Percentiles rank a stretch among this genome's conserved stretches.
These are phyloP conservation scores for Leptosomus discolor DNA, from an alignment of 2,113 vertebrate genomes.

Conservation along the genomic window DNA sequence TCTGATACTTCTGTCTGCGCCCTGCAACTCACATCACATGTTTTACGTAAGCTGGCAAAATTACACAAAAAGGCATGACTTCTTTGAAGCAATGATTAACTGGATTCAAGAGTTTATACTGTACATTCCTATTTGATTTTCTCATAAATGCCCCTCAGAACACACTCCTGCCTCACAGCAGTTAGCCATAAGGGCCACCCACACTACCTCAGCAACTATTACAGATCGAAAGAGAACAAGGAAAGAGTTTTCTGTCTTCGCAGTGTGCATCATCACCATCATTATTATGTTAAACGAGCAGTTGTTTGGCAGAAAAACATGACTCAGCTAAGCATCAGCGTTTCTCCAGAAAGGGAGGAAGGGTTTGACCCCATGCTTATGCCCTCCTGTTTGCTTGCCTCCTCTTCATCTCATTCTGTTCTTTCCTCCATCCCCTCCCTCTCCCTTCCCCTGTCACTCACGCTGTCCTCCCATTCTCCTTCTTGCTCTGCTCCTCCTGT, in stretches of 20 bases:
- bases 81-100: neutral
- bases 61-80: fast-evolving
- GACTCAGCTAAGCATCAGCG: neutral
- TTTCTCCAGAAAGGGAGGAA: neutral
- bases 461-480: neutral
- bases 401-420: neutral
- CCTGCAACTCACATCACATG: neutral
- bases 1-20: neutral
- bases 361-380: neutral
- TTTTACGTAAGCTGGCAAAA: neutral
- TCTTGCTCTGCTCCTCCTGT: neutral
- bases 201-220: neutral
- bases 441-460: neutral
- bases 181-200: neutral
- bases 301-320: neutral
- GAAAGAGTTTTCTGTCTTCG: neutral
- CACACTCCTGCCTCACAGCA: neutral
- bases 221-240: neutral
- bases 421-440: neutral
- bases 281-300: neutral
- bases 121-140: neutral
- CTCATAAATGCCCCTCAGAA: neutral
- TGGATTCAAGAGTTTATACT: neutral
- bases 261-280: neutral
- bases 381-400: neutral